Percentiles rank a stretch among this genome's conserved stretches.
Evolutionary conservation across 2,888 invertebrate species (phyloP).

Genomic region (Fragum fragum): DNA sequence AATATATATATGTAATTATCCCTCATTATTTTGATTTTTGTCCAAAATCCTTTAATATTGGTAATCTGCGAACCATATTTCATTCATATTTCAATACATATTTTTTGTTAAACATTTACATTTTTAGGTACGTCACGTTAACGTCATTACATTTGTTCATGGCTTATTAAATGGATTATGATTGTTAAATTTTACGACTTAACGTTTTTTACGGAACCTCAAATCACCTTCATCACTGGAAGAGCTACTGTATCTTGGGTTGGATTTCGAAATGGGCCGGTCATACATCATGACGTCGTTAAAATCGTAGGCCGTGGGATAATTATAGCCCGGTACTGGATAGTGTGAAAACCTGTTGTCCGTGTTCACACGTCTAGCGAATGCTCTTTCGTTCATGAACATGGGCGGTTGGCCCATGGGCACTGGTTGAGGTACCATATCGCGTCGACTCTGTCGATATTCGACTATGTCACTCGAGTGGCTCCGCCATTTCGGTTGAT

Average conservation of each 20-base stretch:
- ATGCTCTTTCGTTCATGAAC: conserved; percentile 55
- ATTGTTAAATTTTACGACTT: background rate
- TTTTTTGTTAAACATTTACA: no score
- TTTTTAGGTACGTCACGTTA: no score
- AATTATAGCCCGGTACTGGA: conserved; percentile 31
- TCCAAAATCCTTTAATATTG: no score
- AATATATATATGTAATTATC: no score
- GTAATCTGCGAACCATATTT: no score
- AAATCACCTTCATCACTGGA: conserved; percentile 30
- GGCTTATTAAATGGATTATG: no score
- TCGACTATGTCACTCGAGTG: conserved; percentile 47
- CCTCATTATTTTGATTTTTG: no score
- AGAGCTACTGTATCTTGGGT: conserved; percentile 60
- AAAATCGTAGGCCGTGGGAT: conserved; percentile 55
- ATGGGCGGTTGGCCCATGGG: conserved; percentile 16
- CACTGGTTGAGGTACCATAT: conserved; percentile 17
- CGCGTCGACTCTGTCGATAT: conserved; percentile 37
- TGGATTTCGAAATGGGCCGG: conserved; percentile 60
- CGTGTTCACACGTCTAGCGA: conserved; percentile 43
- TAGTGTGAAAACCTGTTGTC: conserved; percentile 43
- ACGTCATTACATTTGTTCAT: no score
- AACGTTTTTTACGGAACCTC: conserved; percentile 16
- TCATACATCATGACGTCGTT: conserved; percentile 48
- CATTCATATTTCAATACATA: no score
- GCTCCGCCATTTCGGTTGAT: conserved; percentile 45